phyloP scores from a whole-genome alignment of 2,797 vertebrate species.

The Galago senegalensis region DNA sequence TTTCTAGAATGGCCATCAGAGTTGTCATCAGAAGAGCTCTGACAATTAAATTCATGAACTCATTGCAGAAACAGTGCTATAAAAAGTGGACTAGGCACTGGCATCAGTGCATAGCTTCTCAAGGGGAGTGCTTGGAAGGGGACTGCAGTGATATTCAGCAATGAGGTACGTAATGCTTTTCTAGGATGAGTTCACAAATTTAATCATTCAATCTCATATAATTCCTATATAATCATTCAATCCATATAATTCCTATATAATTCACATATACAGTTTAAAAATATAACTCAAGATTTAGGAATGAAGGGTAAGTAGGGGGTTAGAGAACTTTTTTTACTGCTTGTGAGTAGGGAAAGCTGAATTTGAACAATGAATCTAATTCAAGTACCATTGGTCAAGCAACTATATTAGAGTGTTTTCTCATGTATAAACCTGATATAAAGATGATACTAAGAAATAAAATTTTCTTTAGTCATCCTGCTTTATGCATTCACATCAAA shows the following conservation, averaged over 20 bases:
- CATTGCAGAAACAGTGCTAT: too few relatives aligned
- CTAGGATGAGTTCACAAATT: too few relatives aligned
- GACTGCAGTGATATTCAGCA: too few relatives aligned
- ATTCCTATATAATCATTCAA: not conserved
- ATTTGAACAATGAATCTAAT: conserved; percentile 22
- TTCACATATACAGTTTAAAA: not conserved
- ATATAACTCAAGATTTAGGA: not conserved
- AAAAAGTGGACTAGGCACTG: too few relatives aligned
- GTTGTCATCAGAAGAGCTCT: too few relatives aligned
- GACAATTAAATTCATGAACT: too few relatives aligned
- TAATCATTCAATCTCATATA: too few relatives aligned
- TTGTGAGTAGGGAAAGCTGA: not conserved
- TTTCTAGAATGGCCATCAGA: too few relatives aligned
- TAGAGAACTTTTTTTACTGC: not conserved
- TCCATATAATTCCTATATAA: not conserved
- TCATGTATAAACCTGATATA: not conserved
- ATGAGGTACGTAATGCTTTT: too few relatives aligned
- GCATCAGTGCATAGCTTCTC: too few relatives aligned
- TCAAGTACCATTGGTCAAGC: not conserved
- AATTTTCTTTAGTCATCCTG: not conserved
- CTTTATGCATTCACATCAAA: not conserved
- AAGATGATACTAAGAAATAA: not conserved
- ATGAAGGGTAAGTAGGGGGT: not conserved
- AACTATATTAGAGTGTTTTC: not conserved
- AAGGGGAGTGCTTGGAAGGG: too few relatives aligned